Conservation (phyloP, 2,797 vertebrate species). For the Amniataba percoides region DNA sequence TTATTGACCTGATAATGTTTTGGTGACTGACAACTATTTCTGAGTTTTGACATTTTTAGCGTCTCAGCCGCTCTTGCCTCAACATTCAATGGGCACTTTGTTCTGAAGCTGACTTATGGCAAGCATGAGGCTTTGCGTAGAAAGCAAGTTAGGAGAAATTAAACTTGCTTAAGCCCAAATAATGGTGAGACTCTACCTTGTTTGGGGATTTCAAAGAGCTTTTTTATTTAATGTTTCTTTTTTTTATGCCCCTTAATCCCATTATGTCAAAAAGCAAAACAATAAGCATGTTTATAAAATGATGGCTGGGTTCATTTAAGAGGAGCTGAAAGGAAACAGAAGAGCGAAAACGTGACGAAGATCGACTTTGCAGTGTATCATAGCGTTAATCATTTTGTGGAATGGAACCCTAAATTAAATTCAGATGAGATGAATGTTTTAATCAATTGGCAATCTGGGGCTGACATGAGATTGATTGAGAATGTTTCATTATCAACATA, state of each 20-base stretch:
- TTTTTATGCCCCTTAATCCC: conserved; percentile 45
- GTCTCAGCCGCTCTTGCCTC: conserved; percentile 21
- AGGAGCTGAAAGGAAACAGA: conserved; percentile 3
- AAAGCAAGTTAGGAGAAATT: conserved; percentile 16
- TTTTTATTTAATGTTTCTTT: conserved; percentile 53
- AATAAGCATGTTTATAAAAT: conserved; percentile 45
- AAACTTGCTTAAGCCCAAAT: not conserved
- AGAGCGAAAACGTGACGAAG: conserved; percentile 18
- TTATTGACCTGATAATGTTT: conserved; percentile 65
- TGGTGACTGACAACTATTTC: conserved; percentile 73
- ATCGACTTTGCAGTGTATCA: conserved; percentile 45
- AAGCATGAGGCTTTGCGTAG: conserved; percentile 31
- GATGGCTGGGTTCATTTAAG: conserved; percentile 27
- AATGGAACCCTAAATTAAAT: conserved; percentile 70
- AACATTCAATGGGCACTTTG: conserved; percentile 68
- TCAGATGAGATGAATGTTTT: conserved; percentile 72
- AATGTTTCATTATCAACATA: conserved; percentile 74
- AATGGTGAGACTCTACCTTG: conserved; percentile 47
- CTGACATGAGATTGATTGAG: conserved; percentile 71
- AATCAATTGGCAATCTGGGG: conserved; percentile 72
- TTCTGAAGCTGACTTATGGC: conserved; percentile 45
- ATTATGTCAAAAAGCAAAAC: conserved; percentile 52
- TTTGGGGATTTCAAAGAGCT: conserved; percentile 41
- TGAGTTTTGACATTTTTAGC: conserved; percentile 64
- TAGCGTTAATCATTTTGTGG: conserved; percentile 62